Conservation (phyloP, 37 sponge, comb jelly and placozoan genomes). For the Haliclona indistincta region DNA sequence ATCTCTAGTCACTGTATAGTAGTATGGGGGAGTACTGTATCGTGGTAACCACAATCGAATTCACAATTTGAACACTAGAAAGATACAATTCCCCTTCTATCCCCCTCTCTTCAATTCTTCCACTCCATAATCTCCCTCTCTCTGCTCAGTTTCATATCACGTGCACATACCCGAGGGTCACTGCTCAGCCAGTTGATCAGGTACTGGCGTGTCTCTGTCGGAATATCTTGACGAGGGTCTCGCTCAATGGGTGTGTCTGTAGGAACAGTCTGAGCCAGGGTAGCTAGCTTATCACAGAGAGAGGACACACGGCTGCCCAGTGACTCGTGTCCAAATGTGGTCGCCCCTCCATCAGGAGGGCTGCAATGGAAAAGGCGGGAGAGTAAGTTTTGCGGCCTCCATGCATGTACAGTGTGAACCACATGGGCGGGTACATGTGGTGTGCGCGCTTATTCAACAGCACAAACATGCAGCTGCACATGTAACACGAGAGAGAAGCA, state of each 20-base stretch:
- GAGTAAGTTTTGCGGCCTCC: not conserved
- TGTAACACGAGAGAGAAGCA: not conserved
- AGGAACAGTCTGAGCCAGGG: not conserved
- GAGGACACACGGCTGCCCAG: not conserved
- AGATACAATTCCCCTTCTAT: too few relatives aligned
- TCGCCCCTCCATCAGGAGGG: not conserved
- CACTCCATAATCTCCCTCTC: not conserved
- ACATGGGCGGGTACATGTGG: not conserved
- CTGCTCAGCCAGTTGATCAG: constrained; percentile 39
- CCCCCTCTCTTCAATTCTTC: not conserved
- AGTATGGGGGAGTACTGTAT: too few relatives aligned
- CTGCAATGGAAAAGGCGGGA: not conserved
- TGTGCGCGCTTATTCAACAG: not conserved
- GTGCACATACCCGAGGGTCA: not conserved
- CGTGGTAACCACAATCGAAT: too few relatives aligned
- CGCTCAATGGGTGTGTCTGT: not conserved
- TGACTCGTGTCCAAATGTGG: constrained; percentile 1
- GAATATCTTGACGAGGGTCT: constrained; percentile 24
- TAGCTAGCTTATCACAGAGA: not conserved
- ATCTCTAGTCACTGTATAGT: too few relatives aligned
- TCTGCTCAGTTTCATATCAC: not conserved
- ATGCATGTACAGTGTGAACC: too few relatives aligned
- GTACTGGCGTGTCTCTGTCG: constrained; percentile 12
- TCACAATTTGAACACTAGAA: too few relatives aligned
- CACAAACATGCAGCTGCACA: not conserved